These are phyloP conservation scores for Elaphurus davidianus DNA, from an alignment of 2,113 vertebrate genomes.

Conservation along the genomic window DNA sequence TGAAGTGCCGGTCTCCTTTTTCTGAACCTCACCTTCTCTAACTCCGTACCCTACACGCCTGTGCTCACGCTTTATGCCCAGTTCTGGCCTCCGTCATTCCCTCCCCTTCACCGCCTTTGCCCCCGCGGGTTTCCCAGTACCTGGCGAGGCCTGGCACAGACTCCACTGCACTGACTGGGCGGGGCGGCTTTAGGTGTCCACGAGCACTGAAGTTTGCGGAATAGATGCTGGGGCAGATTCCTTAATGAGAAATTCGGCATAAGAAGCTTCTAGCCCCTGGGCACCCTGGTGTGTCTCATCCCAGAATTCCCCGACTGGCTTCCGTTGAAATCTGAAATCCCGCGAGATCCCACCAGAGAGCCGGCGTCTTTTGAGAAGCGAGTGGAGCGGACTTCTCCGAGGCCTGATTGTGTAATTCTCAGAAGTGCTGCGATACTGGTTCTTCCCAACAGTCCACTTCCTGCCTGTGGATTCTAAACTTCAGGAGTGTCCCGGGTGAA, in stretches of 20 bases:
- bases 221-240: neutral
- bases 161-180: neutral
- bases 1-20: no score
- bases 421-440: accelerated
- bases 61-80: neutral
- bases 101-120: neutral
- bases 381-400: accelerated
- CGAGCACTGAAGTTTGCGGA: neutral
- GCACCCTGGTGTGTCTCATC: no score
- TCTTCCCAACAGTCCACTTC: neutral
- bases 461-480: neutral
- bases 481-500: accelerated
- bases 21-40: no score
- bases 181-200: neutral
- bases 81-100: neutral
- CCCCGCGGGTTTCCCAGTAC: accelerated
- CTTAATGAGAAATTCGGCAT: accelerated
- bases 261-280: accelerated
- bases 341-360: accelerated
- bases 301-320: accelerated
- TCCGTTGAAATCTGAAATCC: neutral
- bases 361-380: accelerated
- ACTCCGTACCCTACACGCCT: no score
- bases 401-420: accelerated
- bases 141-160: neutral